These are phyloP conservation scores for Euphonia xanthogaster DNA, from an alignment of 2,797 vertebrate genomes.

Conservation along the genomic window DNA sequence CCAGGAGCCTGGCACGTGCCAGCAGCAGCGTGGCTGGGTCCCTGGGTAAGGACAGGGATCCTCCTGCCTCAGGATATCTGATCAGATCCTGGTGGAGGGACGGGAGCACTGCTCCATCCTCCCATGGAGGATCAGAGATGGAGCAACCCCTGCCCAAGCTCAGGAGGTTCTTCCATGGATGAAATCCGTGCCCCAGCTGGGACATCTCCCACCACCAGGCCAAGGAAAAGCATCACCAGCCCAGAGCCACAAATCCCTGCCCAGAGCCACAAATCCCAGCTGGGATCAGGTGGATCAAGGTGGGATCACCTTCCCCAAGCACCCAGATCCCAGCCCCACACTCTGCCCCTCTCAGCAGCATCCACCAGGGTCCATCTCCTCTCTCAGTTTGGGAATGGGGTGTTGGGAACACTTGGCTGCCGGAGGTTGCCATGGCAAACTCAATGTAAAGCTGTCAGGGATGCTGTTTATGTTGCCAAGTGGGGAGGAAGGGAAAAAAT, in stretches of 20 bases:
- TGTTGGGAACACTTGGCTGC: conserved; percentile 22
- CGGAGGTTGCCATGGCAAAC: conserved; percentile 73
- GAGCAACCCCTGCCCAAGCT: not conserved
- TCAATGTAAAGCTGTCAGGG: conserved; percentile 50
- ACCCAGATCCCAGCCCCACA: not conserved
- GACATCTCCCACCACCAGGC: not conserved
- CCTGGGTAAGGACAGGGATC: accelerated
- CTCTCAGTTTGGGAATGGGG: conserved; percentile 12
- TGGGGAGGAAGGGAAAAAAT: not conserved
- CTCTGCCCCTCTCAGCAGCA: not conserved
- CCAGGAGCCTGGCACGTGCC: not conserved
- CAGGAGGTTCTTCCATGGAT: not conserved
- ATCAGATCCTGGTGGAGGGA: not conserved
- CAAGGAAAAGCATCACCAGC: not conserved
- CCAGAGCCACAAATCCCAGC: not conserved
- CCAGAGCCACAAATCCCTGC: not conserved
- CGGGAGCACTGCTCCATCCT: accelerated
- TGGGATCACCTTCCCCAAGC: not conserved
- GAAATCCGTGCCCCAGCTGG: accelerated
- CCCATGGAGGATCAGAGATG: accelerated
- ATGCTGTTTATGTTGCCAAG: conserved; percentile 59
- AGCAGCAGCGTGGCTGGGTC: not conserved
- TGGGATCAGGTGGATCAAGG: not conserved
- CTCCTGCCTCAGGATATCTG: accelerated
- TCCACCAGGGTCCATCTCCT: not conserved